Percentiles rank a stretch among this genome's conserved stretches.
phyloP scores from a whole-genome alignment of 2,888 invertebrate species.

The Pollenia griseotomentosa region DNA sequence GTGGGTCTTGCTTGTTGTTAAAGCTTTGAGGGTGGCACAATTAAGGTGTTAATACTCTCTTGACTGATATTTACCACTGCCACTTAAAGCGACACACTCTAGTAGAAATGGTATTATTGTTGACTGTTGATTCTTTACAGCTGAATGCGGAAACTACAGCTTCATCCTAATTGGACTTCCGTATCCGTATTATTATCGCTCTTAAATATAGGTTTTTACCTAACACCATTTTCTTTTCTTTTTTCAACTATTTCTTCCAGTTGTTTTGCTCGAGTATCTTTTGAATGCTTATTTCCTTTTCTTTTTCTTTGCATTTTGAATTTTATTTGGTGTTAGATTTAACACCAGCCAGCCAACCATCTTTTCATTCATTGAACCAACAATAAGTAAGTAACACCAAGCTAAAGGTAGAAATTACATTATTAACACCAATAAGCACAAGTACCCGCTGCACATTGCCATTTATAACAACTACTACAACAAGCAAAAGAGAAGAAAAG shows the following conservation, averaged over 20 bases:
- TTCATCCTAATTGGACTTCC: conserved; percentile 82
- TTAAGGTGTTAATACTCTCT: conserved; percentile 62
- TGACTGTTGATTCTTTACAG: conserved; percentile 57
- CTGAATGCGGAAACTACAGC: conserved; percentile 77
- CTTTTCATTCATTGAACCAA: conserved; percentile 21
- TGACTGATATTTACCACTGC: conserved; percentile 49
- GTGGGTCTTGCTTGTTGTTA: conserved; percentile 45
- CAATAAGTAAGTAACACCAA: conserved; percentile 40
- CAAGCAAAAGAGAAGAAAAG: conserved; percentile 24
- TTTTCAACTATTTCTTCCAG: conserved; percentile 59
- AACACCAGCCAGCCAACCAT: conserved; percentile 38
- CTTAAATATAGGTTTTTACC: conserved; percentile 66
- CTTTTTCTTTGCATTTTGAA: conserved; percentile 42
- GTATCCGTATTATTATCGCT: conserved; percentile 80
- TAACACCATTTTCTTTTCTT: conserved; percentile 56
- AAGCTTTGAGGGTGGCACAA: conserved; percentile 44
- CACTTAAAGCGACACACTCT: conserved; percentile 32
- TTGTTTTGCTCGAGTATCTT: conserved; percentile 76
- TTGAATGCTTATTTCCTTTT: conserved; percentile 61
- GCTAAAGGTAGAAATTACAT: conserved; percentile 77
- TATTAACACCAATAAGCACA: conserved; percentile 79
- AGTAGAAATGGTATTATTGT: conserved; percentile 48
- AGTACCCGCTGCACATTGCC: conserved; percentile 73
- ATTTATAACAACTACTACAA: conserved; percentile 47
- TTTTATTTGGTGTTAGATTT: conserved; percentile 38